phyloP scores from a whole-genome alignment of 2,888 invertebrate species.

The Isotomurus palustris region DNA sequence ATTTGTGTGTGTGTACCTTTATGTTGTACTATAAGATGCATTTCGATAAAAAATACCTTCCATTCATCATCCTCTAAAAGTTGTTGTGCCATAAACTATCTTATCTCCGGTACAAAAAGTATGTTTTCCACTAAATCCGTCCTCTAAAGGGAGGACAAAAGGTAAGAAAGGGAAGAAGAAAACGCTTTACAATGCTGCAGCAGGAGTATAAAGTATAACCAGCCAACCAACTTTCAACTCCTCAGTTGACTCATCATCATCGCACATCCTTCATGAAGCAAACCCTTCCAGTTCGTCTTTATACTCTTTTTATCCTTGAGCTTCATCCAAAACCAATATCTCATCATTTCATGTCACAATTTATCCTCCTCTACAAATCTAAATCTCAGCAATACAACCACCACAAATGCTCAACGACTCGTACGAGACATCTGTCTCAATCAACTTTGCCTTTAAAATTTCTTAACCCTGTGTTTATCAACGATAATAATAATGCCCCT shows the following conservation, averaged over 20 bases:
- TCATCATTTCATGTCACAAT: conserved; percentile 6
- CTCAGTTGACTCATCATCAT: no score
- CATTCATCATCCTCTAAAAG: conserved; percentile 9
- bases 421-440: not conserved
- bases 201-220: not conserved
- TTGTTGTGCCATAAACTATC: conserved; percentile 9
- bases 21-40: no score
- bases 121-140: not conserved
- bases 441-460: no score
- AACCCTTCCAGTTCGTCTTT: no score
- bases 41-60: conserved; percentile 7
- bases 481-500: no score
- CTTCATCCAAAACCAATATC: conserved; percentile 7
- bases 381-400: no score
- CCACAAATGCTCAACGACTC: not conserved
- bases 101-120: conserved; percentile 5
- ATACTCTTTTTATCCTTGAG: conserved; percentile 3
- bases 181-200: conserved; percentile 2
- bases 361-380: not conserved
- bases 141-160: not conserved
- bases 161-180: not conserved
- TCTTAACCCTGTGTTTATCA: no score
- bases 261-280: no score
- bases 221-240: no score
- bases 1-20: no score